These are phyloP conservation scores for Cheilosia variabilis DNA, from an alignment of 2,888 invertebrate genomes.

Conservation along the genomic window DNA sequence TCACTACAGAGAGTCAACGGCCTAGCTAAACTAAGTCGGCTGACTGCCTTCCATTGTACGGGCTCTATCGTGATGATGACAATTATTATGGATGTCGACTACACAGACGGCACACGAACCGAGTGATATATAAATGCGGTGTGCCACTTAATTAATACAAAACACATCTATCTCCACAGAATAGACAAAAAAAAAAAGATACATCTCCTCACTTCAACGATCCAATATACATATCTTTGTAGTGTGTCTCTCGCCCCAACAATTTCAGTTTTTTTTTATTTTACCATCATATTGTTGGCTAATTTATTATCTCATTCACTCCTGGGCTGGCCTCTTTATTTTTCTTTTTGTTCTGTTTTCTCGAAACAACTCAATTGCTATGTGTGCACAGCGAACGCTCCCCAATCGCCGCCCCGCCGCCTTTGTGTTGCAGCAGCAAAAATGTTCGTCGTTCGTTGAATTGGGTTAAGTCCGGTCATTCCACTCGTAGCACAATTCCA, in stretches of 20 bases:
- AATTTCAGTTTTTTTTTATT: slow-evolving; percentile 6
- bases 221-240: slow-evolving; percentile 20
- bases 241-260: slow-evolving; percentile 12
- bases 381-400: slow-evolving; percentile 30
- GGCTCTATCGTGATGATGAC: slow-evolving; percentile 30
- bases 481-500: slow-evolving; percentile 83
- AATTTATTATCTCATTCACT: slow-evolving; percentile 75
- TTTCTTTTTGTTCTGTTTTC: slow-evolving; percentile 60
- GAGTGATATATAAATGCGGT: slow-evolving; percentile 19
- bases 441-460: slow-evolving; percentile 77
- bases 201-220: slow-evolving; percentile 23
- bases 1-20: slow-evolving; percentile 68
- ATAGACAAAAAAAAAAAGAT: slow-evolving; percentile 5
- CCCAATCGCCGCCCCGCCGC: slow-evolving; percentile 34
- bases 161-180: slow-evolving; percentile 4
- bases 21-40: slow-evolving; percentile 56
- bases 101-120: slow-evolving; percentile 19
- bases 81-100: slow-evolving; percentile 42
- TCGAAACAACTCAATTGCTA: slow-evolving; percentile 66
- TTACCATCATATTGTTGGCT: slow-evolving; percentile 64
- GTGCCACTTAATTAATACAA: slow-evolving; percentile 58
- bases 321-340: slow-evolving; percentile 69
- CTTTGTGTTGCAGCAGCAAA: slow-evolving; percentile 72
- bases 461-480: slow-evolving; percentile 84
- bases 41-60: slow-evolving; percentile 16